Conservation (phyloP, 2,113 vertebrate genomes). For the Pipra filicauda region DNA sequence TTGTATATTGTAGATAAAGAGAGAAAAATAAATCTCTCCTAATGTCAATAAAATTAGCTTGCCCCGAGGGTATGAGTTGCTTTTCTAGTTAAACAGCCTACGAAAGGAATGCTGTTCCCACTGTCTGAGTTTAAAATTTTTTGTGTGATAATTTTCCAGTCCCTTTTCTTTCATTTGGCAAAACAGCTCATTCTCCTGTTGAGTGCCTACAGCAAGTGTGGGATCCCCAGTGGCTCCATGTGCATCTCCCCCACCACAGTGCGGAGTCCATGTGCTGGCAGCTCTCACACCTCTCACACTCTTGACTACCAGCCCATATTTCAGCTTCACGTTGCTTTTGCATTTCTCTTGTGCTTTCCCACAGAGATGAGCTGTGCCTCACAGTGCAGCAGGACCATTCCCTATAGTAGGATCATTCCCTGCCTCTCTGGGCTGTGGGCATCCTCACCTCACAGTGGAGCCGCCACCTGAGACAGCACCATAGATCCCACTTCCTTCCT, state of each 20-base stretch:
- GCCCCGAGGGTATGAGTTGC: slow-evolving; percentile 12
- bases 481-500: neutral
- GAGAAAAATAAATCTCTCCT: slow-evolving; percentile 56
- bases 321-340: neutral
- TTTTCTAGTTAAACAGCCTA: slow-evolving; percentile 5
- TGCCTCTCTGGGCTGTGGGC: neutral
- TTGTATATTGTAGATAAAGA: slow-evolving; percentile 49
- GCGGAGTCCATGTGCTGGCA: fast-evolving
- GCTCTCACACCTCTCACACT: neutral
- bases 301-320: neutral
- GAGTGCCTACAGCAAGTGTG: neutral
- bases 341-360: neutral
- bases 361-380: neutral
- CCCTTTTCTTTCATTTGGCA: neutral
- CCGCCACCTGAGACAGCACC: neutral
- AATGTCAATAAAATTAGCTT: slow-evolving; percentile 54
- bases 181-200: neutral
- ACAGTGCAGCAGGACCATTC: neutral
- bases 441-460: neutral
- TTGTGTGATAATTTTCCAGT: neutral
- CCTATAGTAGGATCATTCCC: neutral
- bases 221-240: neutral
- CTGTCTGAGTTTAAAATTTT: neutral
- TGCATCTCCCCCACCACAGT: neutral
- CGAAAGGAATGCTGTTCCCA: neutral